Evolutionary conservation across 2,113 vertebrate species (phyloP).

Genomic region (Clarias batrachus): DNA sequence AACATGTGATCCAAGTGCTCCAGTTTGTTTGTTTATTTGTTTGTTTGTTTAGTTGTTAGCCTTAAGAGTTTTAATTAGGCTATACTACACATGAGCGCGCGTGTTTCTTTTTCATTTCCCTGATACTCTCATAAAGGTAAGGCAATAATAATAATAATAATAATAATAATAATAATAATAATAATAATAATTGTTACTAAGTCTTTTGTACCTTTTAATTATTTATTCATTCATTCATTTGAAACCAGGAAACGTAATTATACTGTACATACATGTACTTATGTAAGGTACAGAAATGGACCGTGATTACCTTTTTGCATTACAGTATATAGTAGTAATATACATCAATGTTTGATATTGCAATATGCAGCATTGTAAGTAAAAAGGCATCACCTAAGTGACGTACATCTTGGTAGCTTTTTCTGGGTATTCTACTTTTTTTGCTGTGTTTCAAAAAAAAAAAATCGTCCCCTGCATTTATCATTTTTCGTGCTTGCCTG

Average conservation of each 20-base stretch:
- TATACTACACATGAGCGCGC: too few relatives aligned
- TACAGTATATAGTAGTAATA: too few relatives aligned
- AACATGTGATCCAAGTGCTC: not conserved
- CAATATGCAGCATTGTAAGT: not conserved
- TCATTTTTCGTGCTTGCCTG: not conserved
- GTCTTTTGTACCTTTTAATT: not conserved
- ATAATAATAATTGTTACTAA: not conserved
- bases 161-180: not conserved
- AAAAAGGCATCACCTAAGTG: not conserved
- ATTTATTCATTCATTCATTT: not conserved
- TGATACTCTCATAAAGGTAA: not conserved
- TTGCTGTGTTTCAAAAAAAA: not conserved
- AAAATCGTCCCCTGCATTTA: not conserved
- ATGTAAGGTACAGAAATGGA: not conserved
- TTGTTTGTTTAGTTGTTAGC: constrained; percentile 12
- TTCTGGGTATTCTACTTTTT: not conserved
- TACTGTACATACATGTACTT: not conserved
- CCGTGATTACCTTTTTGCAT: not conserved
- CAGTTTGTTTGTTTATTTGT: constrained; percentile 6
- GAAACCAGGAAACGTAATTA: not conserved
- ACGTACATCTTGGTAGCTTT: not conserved
- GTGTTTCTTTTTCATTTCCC: not conserved
- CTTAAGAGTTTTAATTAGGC: constrained; percentile 50
- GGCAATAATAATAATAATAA: not conserved
- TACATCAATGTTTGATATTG: too few relatives aligned